Evolutionary conservation across 2,797 vertebrate species (phyloP).

Genomic region (Phalloptychus januarius): DNA sequence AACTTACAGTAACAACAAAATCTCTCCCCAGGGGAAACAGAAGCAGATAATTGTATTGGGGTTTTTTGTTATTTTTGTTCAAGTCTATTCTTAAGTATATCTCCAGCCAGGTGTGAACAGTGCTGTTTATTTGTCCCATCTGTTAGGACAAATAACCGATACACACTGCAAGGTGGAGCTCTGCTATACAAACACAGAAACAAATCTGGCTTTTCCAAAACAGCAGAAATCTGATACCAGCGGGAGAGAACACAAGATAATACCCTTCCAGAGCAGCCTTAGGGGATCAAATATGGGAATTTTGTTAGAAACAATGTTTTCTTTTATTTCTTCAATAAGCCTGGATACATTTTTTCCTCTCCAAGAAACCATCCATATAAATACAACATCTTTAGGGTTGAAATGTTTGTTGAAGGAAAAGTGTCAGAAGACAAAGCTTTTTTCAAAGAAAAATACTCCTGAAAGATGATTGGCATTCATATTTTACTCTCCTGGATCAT

Average conservation of each 20-base stretch:
- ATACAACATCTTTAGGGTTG: neutral
- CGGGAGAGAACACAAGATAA: neutral
- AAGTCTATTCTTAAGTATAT: neutral
- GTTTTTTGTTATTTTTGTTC: neutral
- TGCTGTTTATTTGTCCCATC: neutral
- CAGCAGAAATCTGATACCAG: constrained; percentile 4
- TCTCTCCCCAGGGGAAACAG: constrained; percentile 2
- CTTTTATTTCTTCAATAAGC: neutral
- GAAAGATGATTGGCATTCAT: neutral
- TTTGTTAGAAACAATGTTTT: neutral
- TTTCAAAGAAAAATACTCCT: neutral
- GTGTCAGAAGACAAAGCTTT: neutral
- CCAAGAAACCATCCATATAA: neutral
- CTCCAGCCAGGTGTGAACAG: neutral
- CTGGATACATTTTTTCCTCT: neutral
- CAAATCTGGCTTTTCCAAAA: neutral
- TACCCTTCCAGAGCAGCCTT: neutral
- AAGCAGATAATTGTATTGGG: constrained; percentile 8
- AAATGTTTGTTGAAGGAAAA: neutral
- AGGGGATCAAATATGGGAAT: neutral
- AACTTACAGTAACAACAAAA: constrained; percentile 21
- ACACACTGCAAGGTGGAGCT: neutral
- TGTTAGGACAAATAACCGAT: neutral
- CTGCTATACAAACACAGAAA: neutral
- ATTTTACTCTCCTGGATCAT: neutral